Conservation (phyloP, 2,888 invertebrate species). For the Synanthedon vespiformis region DNA sequence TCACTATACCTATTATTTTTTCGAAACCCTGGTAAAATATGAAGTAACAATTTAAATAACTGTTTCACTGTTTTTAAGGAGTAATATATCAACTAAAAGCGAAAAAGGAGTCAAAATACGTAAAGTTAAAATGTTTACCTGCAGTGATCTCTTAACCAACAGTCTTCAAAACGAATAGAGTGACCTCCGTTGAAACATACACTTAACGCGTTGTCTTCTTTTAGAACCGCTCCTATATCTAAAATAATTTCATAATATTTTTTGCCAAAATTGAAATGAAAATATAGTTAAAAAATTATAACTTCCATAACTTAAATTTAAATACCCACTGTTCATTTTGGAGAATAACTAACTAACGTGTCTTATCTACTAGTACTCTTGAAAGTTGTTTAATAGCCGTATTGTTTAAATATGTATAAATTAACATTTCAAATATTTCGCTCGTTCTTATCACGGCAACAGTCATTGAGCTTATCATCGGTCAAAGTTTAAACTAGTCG, state of each 20-base stretch:
- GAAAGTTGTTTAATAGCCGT: no score
- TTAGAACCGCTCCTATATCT: conserved; percentile 19
- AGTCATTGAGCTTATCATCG: not conserved
- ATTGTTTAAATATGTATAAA: no score
- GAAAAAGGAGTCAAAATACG: not conserved
- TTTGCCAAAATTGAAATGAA: not conserved
- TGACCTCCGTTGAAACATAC: not conserved
- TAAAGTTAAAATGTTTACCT: conserved; percentile 30
- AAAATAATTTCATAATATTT: conserved; percentile 11
- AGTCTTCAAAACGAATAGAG: conserved; percentile 34
- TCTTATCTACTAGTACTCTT: no score
- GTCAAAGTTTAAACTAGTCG: not conserved
- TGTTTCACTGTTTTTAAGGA: no score
- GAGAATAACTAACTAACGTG: no score
- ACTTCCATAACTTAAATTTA: no score
- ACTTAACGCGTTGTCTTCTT: conserved; percentile 22
- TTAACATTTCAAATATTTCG: no score
- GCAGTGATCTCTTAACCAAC: conserved; percentile 74
- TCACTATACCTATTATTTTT: no score
- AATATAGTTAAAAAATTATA: not conserved
- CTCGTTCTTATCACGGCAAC: no score
- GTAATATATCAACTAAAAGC: not conserved
- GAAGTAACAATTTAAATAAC: no score
- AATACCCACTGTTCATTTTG: no score
- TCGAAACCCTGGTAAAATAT: no score